phyloP scores from a whole-genome alignment of 2,888 invertebrate species.

The Ethmia dodecea region DNA sequence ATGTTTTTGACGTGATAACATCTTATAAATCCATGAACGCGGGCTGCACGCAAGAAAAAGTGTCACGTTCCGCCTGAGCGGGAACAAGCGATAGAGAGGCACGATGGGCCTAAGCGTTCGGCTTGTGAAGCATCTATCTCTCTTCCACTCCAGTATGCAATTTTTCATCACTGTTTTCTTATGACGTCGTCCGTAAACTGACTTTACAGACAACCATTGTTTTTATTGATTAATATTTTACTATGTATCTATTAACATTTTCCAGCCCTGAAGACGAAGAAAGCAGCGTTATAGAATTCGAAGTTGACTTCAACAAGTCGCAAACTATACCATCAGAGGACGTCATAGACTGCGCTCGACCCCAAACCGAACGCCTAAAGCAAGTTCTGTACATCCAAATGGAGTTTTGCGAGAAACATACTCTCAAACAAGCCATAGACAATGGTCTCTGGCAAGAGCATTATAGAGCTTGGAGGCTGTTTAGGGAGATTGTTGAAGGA shows the following conservation, averaged over 20 bases:
- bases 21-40: too few species aligned
- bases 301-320: constrained; percentile 53
- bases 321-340: constrained; percentile 51
- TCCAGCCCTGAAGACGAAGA: constrained; percentile 72
- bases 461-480: constrained; percentile 92
- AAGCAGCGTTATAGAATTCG: constrained; percentile 81
- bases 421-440: constrained; percentile 89
- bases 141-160: too few species aligned
- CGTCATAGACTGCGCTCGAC: constrained; percentile 34
- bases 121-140: too few species aligned
- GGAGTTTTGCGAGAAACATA: constrained; percentile 99
- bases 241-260: constrained; percentile 1
- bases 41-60: too few species aligned
- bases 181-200: too few species aligned
- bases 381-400: constrained; percentile 94
- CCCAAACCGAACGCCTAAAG: constrained; percentile 31
- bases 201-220: too few species aligned
- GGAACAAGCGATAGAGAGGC: too few species aligned
- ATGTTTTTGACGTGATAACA: too few species aligned
- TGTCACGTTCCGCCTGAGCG: too few species aligned
- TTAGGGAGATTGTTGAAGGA: constrained; percentile 94
- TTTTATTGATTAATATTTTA: too few species aligned
- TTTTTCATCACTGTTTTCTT: too few species aligned
- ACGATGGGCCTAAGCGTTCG: too few species aligned
- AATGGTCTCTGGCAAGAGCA: constrained; percentile 85